Evolutionary conservation across 1,140 invertebrate genomes (phyloP).

Genomic region (Drosophila albomicans): DNA sequence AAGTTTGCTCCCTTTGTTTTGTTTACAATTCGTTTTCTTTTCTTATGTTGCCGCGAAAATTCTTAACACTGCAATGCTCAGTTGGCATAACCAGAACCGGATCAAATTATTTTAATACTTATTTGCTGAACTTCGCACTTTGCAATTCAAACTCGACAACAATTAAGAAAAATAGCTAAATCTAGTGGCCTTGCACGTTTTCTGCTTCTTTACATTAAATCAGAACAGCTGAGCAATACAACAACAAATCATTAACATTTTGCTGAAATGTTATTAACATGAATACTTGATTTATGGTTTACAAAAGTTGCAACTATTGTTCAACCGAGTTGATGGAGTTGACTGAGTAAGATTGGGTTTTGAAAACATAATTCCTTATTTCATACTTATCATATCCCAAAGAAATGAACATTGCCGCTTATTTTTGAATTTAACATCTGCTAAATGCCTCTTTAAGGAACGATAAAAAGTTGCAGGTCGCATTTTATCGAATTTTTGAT

Average conservation of each 20-base stretch:
- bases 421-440: too few relatives aligned
- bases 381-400: too few relatives aligned
- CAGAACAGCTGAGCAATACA: conserved; percentile 46
- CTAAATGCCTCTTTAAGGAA: too few relatives aligned
- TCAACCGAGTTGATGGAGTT: background rate
- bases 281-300: conserved; percentile 5
- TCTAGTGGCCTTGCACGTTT: conserved; percentile 55
- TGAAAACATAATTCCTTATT: too few relatives aligned
- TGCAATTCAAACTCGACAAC: conserved; percentile 41
- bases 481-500: too few relatives aligned
- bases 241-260: conserved; percentile 28
- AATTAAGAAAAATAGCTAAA: conserved; percentile 54
- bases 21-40: conserved; percentile 29
- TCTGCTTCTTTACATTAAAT: conserved; percentile 45
- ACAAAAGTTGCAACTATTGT: background rate
- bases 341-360: too few relatives aligned
- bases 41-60: conserved; percentile 27
- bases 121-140: conserved; percentile 35
- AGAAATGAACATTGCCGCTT: too few relatives aligned
- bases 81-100: background rate
- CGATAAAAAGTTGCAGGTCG: too few relatives aligned
- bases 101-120: conserved; percentile 14
- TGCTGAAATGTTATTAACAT: conserved; percentile 24
- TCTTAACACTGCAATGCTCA: background rate
- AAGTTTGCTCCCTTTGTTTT: conserved; percentile 15